Conservation (phyloP, 2,888 invertebrate species). For the Pollenia angustigena region DNA sequence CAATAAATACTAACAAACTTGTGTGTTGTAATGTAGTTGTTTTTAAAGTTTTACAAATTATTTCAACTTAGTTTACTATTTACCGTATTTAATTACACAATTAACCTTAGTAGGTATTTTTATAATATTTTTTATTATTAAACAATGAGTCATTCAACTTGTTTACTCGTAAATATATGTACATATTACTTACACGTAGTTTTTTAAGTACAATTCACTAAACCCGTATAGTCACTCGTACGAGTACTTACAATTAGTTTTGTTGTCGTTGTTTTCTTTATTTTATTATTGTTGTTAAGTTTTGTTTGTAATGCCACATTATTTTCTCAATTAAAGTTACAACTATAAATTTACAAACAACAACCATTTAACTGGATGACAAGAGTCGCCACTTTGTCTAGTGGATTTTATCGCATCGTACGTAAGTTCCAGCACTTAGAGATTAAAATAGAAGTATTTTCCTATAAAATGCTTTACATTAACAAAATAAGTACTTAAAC, state of each 20-base stretch:
- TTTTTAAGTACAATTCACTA: slow-evolving; percentile 3
- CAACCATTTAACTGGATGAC: slow-evolving; percentile 1
- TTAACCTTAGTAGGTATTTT: slow-evolving; percentile 55
- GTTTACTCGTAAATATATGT: slow-evolving; percentile 10
- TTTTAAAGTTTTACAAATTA: slow-evolving; percentile 10
- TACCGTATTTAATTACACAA: slow-evolving; percentile 57
- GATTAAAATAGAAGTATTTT: slow-evolving; percentile 38
- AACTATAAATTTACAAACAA: slow-evolving; percentile 29
- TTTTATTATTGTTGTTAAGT: too few relatives aligned
- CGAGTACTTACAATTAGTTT: not conserved
- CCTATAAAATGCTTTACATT: slow-evolving; percentile 1
- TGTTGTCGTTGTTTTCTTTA: not conserved
- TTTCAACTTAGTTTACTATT: slow-evolving; percentile 32
- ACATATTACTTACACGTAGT: slow-evolving; percentile 10
- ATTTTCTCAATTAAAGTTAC: slow-evolving; percentile 32
- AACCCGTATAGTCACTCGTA: slow-evolving; percentile 3
- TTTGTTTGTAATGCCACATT: slow-evolving; percentile 26
- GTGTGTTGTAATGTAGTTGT: not conserved
- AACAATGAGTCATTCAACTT: slow-evolving; percentile 57
- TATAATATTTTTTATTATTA: slow-evolving; percentile 19
- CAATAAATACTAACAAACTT: not conserved
- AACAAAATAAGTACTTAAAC: not conserved
- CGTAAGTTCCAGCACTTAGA: slow-evolving; percentile 23
- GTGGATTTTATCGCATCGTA: slow-evolving; percentile 43
- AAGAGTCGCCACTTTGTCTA: slow-evolving; percentile 61